Percentiles rank a stretch among this genome's conserved stretches.
phyloP scores from a whole-genome alignment of 1,140 invertebrate species.

The honey bee (Apis mellifera) region Amel_HAv3.1 CM009933.2:9362501-9363000 shows the following conservation, averaged over 20 bases:
- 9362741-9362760: slow-evolving; percentile 42
- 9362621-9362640: slow-evolving; percentile 41
- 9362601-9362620: slow-evolving; percentile 39
- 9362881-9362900: background rate
- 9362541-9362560: slow-evolving; percentile 52
- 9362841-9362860: background rate
- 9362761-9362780: background rate
- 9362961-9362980: background rate
- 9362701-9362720: slow-evolving; percentile 27
- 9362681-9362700: background rate
- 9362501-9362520: background rate
- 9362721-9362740: slow-evolving; percentile 53
- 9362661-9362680: slow-evolving; percentile 25
- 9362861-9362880: background rate
- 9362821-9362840: background rate
- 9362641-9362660: slow-evolving; percentile 43
- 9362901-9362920: background rate
- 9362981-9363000: slow-evolving; percentile 28
- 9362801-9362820: background rate
- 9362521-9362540: slow-evolving; percentile 35
- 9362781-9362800: background rate
- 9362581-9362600: slow-evolving; percentile 58
- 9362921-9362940: background rate
- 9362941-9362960: background rate
- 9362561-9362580: slow-evolving; percentile 39